Conservation (phyloP, 2,797 vertebrate genomes). For the Austrolebias charrua region DNA sequence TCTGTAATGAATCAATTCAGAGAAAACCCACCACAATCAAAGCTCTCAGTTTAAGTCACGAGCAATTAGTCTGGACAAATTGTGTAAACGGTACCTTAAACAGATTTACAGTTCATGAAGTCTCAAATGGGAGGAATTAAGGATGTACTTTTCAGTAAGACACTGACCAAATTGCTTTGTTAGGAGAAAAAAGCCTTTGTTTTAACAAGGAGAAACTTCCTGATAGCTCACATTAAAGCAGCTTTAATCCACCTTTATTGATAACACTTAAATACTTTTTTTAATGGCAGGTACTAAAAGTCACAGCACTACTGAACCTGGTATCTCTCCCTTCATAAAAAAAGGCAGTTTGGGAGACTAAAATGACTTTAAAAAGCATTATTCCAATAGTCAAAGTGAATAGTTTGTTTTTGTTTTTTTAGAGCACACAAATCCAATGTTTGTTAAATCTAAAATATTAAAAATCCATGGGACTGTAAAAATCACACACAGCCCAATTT, state of each 20-base stretch:
- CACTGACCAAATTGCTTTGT: background rate
- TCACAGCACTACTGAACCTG: conserved; percentile 2
- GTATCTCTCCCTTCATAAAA: conserved; percentile 2
- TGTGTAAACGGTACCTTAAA: conserved; percentile 4
- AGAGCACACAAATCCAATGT: no score
- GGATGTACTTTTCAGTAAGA: background rate
- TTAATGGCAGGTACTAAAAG: background rate
- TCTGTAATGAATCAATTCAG: background rate
- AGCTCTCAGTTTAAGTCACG: background rate
- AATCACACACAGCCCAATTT: no score
- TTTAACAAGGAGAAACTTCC: background rate
- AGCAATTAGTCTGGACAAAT: conserved; percentile 6
- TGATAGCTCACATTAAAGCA: conserved; percentile 5
- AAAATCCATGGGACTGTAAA: no score
- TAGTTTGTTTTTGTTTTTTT: background rate
- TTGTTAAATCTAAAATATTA: no score
- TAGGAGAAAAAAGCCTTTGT: background rate
- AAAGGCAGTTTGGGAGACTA: conserved; percentile 16
- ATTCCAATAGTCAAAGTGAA: background rate
- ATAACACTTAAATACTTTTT: conserved; percentile 1
- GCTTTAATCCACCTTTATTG: conserved; percentile 5
- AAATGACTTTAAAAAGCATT: background rate
- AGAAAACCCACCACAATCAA: background rate
- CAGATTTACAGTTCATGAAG: conserved; percentile 1
- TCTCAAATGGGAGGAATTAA: background rate